phyloP scores from a whole-genome alignment of 1,140 invertebrate species.

The Drosophila persimilis region DNA sequence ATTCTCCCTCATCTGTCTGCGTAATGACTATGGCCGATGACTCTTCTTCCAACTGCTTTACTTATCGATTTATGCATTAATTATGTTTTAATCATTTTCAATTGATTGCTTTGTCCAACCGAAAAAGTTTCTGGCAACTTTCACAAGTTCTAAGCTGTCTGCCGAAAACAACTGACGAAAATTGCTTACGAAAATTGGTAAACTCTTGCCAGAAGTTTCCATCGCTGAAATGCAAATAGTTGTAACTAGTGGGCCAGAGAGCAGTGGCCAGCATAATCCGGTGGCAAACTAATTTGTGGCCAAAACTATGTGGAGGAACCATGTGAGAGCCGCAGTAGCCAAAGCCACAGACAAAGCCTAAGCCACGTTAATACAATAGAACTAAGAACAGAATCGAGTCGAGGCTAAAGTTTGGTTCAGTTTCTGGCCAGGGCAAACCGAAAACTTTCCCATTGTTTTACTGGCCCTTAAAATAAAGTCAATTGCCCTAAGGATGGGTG shows the following conservation, averaged over 20 bases:
- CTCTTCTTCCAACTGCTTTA: constrained; percentile 24
- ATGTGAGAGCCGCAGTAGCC: constrained; percentile 4
- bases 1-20: too few species aligned
- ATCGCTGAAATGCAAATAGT: constrained; percentile 5
- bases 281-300: constrained; percentile 24
- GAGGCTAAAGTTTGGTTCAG: constrained; percentile 38
- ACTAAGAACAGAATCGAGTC: constrained; percentile 26
- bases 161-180: constrained; percentile 10
- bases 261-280: constrained; percentile 21
- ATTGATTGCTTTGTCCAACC: constrained; percentile 25
- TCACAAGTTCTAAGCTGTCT: constrained; percentile 10
- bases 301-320: constrained; percentile 21
- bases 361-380: constrained; percentile 59
- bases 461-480: constrained; percentile 50
- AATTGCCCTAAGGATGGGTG: constrained; percentile 40
- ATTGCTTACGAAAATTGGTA: constrained; percentile 26
- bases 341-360: neutral
- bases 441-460: constrained; percentile 36
- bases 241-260: too few species aligned
- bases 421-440: constrained; percentile 18
- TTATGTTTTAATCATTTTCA: constrained; percentile 47
- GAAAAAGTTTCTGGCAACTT: constrained; percentile 33
- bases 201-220: constrained; percentile 2
- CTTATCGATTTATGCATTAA: constrained; percentile 53
- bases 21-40: constrained; percentile 17